phyloP scores from a whole-genome alignment of 1,140 invertebrate species.

The Palaemon carinicauda region DNA sequence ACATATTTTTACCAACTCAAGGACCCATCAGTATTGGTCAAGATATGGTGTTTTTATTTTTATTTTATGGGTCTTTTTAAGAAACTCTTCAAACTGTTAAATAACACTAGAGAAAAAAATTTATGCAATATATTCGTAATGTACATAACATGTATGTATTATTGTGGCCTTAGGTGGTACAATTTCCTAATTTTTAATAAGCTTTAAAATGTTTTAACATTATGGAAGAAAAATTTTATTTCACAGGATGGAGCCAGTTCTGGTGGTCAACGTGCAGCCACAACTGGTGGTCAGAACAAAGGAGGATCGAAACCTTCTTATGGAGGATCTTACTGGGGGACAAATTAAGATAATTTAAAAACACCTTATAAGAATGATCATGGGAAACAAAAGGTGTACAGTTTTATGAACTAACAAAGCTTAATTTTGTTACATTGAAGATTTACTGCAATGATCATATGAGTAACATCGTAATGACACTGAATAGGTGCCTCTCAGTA shows the following conservation, averaged over 20 bases:
- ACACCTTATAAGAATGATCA: not conserved
- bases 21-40: no score
- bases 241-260: slow-evolving; percentile 73
- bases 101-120: no score
- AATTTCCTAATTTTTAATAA: not conserved
- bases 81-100: no score
- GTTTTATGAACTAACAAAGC: no score
- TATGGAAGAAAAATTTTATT: slow-evolving; percentile 61
- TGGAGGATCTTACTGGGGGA: slow-evolving; percentile 62
- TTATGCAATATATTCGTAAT: no score
- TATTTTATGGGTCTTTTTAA: no score
- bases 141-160: no score
- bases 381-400: not conserved
- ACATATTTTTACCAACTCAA: no score
- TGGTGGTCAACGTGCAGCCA: slow-evolving; percentile 74
- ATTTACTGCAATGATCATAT: not conserved
- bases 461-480: no score
- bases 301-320: slow-evolving; percentile 72
- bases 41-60: no score
- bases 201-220: not conserved
- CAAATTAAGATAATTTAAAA: slow-evolving; percentile 57
- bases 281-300: slow-evolving; percentile 74
- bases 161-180: no score
- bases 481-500: slow-evolving; percentile 42
- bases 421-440: not conserved